A percentile compares a stretch with the other conserved stretches of the same genome.
phyloP scores from a whole-genome alignment of 2,113 vertebrate genomes.

The Thamnophis sirtalis region DNA sequence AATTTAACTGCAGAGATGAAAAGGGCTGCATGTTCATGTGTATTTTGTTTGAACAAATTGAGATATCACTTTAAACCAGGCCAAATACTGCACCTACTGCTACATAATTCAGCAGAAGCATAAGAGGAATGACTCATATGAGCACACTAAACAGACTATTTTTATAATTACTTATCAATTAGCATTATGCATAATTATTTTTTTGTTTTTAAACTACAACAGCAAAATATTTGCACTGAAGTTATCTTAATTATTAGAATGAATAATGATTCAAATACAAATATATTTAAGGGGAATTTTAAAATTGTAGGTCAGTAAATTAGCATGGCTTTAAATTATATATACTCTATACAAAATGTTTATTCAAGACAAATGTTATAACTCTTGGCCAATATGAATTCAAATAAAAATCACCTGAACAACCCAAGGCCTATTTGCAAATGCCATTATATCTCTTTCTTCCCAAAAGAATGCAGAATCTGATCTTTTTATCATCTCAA shows the following conservation, averaged over 20 bases:
- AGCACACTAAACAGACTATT: neutral
- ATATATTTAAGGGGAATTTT: neutral
- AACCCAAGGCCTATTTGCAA: slow-evolving; percentile 97
- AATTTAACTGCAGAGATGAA: neutral
- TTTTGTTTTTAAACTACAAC: neutral
- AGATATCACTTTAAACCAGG: neutral
- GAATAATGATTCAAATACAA: neutral
- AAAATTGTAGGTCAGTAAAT: neutral
- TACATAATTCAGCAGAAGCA: neutral
- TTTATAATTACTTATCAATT: neutral
- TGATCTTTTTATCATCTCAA: slow-evolving; percentile 99
- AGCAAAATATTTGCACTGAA: neutral
- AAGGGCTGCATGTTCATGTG: neutral
- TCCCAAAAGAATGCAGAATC: slow-evolving; percentile 99
- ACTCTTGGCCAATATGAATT: neutral
- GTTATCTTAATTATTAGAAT: neutral
- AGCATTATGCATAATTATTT: neutral
- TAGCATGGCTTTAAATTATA: neutral
- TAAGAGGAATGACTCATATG: neutral
- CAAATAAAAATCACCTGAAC: slow-evolving; percentile 80
- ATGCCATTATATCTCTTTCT: slow-evolving; percentile 99
- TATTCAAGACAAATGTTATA: neutral
- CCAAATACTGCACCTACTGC: neutral
- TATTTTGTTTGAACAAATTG: neutral
- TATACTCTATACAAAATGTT: neutral